Conservation (phyloP, 2,797 vertebrate genomes). For the Paguma larvata region DNA sequence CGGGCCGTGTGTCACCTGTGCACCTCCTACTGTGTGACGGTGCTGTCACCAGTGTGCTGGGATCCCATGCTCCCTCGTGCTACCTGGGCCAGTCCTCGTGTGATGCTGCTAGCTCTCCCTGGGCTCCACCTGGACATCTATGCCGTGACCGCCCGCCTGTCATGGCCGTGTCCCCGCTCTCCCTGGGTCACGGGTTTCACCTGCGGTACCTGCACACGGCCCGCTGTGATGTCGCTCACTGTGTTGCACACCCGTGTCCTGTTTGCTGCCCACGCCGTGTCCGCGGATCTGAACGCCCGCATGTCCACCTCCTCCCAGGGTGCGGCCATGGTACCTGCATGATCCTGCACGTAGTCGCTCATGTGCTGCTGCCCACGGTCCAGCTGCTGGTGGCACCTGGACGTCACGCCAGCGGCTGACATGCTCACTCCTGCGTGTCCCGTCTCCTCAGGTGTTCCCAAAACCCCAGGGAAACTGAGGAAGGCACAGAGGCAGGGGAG, state of each 20-base stretch:
- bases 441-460: accelerated
- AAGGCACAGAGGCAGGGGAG: not conserved
- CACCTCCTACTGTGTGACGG: accelerated
- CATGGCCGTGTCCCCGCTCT: not conserved
- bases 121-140: not conserved
- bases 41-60: accelerated
- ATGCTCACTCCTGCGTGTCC: accelerated
- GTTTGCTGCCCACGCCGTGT: not conserved
- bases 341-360: not conserved
- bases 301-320: too few relatives aligned
- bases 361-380: accelerated
- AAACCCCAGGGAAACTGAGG: not conserved
- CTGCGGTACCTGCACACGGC: too few relatives aligned
- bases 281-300: accelerated
- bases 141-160: accelerated
- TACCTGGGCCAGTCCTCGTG: not conserved
- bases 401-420: not conserved
- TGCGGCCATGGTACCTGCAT: accelerated
- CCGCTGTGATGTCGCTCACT: too few relatives aligned
- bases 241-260: too few relatives aligned
- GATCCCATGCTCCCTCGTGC: not conserved
- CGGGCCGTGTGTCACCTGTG: accelerated
- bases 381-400: accelerated
- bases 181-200: too few relatives aligned
- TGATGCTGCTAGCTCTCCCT: not conserved